Base-by-base conservation (phyloP, 2,113 vertebrate species). In the Emydura subglobosa region DNA sequence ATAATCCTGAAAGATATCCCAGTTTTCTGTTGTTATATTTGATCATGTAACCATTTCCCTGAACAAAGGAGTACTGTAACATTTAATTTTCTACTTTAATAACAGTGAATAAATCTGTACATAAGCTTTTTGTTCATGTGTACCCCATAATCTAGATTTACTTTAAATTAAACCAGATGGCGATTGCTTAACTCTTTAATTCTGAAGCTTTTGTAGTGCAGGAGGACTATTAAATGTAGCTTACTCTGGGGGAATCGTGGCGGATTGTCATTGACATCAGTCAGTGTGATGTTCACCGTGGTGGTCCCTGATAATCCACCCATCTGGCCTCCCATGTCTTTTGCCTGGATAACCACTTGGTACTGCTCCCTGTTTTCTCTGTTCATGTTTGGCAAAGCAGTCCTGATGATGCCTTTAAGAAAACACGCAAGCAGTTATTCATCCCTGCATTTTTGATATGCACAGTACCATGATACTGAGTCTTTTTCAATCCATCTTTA, bases 241-340 rank as follows among this genome's bases (percentile, higher is more conserved):
- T 99, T 98, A 99, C 98, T 99, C 87, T 99, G 98, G 13, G 98
- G 94, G 39, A 99, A 99, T 76, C 98, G 98, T 39, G 98, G 98
- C 1, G 98, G 98, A 92, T 99, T 99, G 97, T 99, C 98, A 0
- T 99, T 99, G 84, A 99, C 98, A 79, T 99, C 98, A 3, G 98
- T 98, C 91, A 99, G 80, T 0, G 98, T 98, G 96, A 99, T 99
- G 96, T 99, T 99, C 89, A 99, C 98, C 0, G 97, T 99, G 14
- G 98, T 99, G 39, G 98, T 99, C 16, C 98, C 98, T 0, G 98
- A 98, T 90, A 99, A 95, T 87, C 98, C 98, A 5, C 98, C 98
- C 98, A 99, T 98, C 97, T 99, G 98, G 96, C 98, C 98, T 11
- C 98, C 98, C 98, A 99, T 99, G 82, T 99, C 98, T 61, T 99